A percentile compares a stretch with the other conserved stretches of the same genome.
phyloP scores from a whole-genome alignment of 2,113 vertebrate genomes.

The Aptenodytes patagonicus region DNA sequence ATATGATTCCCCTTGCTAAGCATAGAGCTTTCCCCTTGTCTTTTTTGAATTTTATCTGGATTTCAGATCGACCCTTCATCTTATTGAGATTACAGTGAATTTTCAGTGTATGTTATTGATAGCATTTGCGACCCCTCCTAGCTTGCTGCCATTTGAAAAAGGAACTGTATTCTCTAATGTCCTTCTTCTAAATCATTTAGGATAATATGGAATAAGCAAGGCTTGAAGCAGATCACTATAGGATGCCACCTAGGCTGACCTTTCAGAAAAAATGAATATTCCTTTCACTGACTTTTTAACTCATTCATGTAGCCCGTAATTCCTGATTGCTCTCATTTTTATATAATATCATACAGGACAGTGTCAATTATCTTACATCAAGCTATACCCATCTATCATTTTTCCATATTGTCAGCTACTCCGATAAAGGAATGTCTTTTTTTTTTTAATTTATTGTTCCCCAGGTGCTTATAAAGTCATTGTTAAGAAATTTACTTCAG shows the following conservation, averaged over 20 bases:
- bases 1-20: not conserved
- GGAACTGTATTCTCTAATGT: not conserved
- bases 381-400: not conserved
- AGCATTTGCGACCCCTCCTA: not conserved
- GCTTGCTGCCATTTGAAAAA: not conserved
- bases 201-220: not conserved
- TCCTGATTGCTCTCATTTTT: not conserved
- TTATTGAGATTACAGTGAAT: not conserved
- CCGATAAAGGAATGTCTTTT: not conserved
- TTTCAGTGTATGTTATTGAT: not conserved
- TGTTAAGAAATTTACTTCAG: not conserved
- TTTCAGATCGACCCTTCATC: not conserved
- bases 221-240: not conserved
- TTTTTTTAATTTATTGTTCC: not conserved
- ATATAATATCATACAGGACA: fast-evolving
- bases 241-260: not conserved
- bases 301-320: not conserved
- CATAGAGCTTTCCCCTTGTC: not conserved
- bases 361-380: not conserved
- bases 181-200: not conserved
- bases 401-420: not conserved
- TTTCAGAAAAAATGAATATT: not conserved
- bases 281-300: not conserved
- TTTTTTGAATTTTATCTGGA: not conserved
- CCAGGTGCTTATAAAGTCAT: not conserved